These are phyloP conservation scores for Thereva nobilitata DNA, from an alignment of 2,888 invertebrate species.

Conservation along the genomic window DNA sequence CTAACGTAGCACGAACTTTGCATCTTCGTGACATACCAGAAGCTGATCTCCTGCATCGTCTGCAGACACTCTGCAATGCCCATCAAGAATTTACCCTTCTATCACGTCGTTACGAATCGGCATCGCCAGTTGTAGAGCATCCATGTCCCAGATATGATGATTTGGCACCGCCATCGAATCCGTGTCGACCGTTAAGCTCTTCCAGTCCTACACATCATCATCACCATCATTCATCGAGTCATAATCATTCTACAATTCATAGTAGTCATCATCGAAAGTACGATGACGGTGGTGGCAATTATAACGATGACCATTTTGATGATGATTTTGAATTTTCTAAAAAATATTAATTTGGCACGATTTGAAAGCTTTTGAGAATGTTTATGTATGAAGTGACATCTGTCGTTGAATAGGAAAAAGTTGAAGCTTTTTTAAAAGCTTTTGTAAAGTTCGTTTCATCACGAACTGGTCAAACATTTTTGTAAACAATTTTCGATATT, in stretches of 20 bases:
- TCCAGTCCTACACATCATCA: conserved; percentile 42
- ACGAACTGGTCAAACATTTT: too few relatives aligned
- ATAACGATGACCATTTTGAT: conserved; percentile 48
- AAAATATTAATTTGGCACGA: conserved; percentile 44
- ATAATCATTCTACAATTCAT: conserved; percentile 31
- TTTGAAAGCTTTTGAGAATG: not conserved
- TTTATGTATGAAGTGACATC: not conserved
- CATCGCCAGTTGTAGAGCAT: conserved; percentile 56
- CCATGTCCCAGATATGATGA: conserved; percentile 55
- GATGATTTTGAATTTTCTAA: conserved; percentile 53
- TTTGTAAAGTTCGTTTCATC: too few relatives aligned
- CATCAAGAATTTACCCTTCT: conserved; percentile 86
- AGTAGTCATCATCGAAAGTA: conserved; percentile 3
- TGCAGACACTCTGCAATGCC: conserved; percentile 83
- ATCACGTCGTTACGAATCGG: conserved; percentile 71
- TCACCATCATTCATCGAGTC: conserved; percentile 38
- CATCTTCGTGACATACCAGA: conserved; percentile 75
- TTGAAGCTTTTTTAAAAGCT: not conserved
- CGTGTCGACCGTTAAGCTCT: conserved; percentile 53
- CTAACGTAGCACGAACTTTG: conserved; percentile 72
- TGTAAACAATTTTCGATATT: too few relatives aligned
- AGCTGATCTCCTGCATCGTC: conserved; percentile 74
- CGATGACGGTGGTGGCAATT: conserved; percentile 37
- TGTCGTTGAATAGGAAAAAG: not conserved
- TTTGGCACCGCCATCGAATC: conserved; percentile 51